Evolutionary conservation across 2,888 invertebrate species (phyloP), one percentile per base, ranked within the genome.

Genomic region (Drosophila affinis): DNA sequence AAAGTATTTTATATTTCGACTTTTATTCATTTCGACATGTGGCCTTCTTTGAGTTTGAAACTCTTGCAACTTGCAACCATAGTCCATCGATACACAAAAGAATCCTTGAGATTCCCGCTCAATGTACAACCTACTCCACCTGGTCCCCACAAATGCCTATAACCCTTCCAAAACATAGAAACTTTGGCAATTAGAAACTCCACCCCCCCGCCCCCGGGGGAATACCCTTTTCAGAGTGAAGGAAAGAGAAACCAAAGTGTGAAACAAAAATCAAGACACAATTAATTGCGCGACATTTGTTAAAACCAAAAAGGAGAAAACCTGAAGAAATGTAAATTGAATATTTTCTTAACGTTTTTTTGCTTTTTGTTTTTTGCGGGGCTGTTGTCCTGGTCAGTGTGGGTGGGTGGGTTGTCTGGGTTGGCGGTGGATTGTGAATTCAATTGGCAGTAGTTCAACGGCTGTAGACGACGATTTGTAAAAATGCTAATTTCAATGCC

Each of bases 231-330:
- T 64, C 74, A 73, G 77, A 70, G 14, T 45, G 12, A 34, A 48
- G n/a, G n/a, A n/a, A n/a, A n/a, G n/a, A 9, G 54, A 21, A 71
- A 62, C 72, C 76, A 72, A 78, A 82, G 81, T 78, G 80, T 78
- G 78, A 75, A 80, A 78, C 80, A 78, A 78, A 85, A 86, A 86
- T 83, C 86, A 79, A 76, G 79, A 75, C 81, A 80, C 84, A 83
- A 83, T 83, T 83, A 83, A 83, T 83, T 86, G 83, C 83, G 77
- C 72, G 83, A 80, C 83, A 78, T 85, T 83, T 83, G 83, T 76
- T 56, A 62, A 65, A 58, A 56, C 54, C 44, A 46, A 34, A 17
- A 21, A 34, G 39, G 21, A 21, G 21, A 1, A 10, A 46, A 65
- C 14, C 21, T n/a, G 45, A 24, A 56, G 51, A 57, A 62, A 70